phyloP scores from a whole-genome alignment of 2,113 vertebrate species.

The Lophura nycthemera region DNA sequence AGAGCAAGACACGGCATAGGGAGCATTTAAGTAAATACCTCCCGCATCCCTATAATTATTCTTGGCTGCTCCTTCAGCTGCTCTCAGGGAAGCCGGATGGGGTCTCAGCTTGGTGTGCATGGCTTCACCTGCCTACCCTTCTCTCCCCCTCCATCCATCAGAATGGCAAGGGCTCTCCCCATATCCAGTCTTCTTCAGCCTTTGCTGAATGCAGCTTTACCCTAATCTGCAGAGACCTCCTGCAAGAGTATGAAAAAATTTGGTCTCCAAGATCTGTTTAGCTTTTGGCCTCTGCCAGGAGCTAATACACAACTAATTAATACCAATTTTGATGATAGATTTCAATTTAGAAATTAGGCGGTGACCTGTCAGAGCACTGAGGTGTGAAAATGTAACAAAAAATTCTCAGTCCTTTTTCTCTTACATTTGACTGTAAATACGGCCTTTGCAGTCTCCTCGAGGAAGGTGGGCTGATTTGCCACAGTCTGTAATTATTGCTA shows the following conservation, averaged over 20 bases:
- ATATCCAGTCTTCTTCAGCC: not conserved
- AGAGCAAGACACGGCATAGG: not conserved
- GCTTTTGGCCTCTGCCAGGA: not conserved
- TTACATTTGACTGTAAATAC: not conserved
- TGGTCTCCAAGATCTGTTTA: not conserved
- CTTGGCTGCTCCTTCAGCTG: not conserved
- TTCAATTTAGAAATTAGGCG: not conserved
- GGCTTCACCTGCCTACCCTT: not conserved
- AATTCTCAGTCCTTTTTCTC: not conserved
- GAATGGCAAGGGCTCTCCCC: not conserved
- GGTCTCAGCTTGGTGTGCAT: not conserved
- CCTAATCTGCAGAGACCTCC: not conserved
- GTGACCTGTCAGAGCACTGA: not conserved
- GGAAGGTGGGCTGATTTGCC: not conserved
- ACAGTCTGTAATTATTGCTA: not conserved
- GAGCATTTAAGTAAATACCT: not conserved
- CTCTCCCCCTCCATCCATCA: not conserved
- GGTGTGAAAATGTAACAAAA: not conserved
- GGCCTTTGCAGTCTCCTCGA: not conserved
- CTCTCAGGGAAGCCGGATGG: not conserved
- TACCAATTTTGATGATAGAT: not conserved
- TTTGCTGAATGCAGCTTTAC: not conserved
- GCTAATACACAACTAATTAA: not conserved
- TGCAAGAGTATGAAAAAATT: not conserved
- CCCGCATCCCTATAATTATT: not conserved